Base-by-base conservation (phyloP, 2,113 vertebrate genomes). In the Rhipidura dahli region DNA sequence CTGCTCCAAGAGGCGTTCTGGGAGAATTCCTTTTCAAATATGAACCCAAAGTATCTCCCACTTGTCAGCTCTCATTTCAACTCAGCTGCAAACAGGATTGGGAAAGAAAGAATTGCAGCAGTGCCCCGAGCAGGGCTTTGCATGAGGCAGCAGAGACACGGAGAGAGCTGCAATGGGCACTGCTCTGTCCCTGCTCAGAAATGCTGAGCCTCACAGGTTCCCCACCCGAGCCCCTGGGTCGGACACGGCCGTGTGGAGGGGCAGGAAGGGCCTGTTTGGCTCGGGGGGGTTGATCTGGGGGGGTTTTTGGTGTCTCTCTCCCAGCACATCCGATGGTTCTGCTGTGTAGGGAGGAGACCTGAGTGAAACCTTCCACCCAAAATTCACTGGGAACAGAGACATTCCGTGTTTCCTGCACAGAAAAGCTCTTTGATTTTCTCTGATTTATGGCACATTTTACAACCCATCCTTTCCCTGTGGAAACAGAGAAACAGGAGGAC, bases 251-350 rank as follows among this genome's bases (percentile, higher is more conserved):
- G 6, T 35, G 53, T 76, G 33, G 13, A 12, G 18, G 44, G 51
- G 9, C 31, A 54, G 42, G 37, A 16, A 0, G 2, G 15, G 15
- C 59, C 86, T 35, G 37, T 16, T 4, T 56, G 50, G 17, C 57
- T 11, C 0, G 5, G 66, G 49, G 12, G 12, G 8, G 4, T 4
- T 45, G 2, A 16, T n/a, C n/a, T n/a, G n/a, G n/a, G n/a, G n/a
- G n/a, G n/a, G n/a, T n/a, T n/a, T n/a, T n/a, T n/a, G n/a, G n/a
- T n/a, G n/a, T n/a, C n/a, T n/a, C n/a, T 20, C 4, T 42, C 56
- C 22, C 24, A 75, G 51, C 9, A 4, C 20, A 15, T 15, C 61
- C 68, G 59, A 10, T 27, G 12, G 31, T 17, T 66, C 17, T 4
- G 6, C 24, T 47, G 44, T 5, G 42, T 50, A 65, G 37, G 42